Percentiles rank a stretch among this genome's conserved stretches.
These are phyloP conservation scores for Cotesia typhae DNA, from an alignment of 1,140 invertebrate species.

Conservation along the genomic window DNA sequence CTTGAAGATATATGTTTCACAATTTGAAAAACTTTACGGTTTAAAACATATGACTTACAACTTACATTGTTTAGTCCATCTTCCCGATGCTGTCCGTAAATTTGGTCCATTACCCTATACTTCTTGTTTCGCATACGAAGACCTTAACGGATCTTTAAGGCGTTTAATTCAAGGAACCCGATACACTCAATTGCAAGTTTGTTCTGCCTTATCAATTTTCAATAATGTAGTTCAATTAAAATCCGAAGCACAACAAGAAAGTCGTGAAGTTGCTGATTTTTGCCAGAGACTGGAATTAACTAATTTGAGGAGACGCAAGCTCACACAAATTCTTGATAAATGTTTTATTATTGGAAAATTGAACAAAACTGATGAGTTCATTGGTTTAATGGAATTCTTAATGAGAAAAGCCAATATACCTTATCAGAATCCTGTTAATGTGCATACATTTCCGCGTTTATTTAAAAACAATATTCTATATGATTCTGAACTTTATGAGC, in stretches of 20 bases:
- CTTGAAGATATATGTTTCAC: conserved; percentile 3
- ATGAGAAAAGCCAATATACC: neutral
- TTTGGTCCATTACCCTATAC: neutral
- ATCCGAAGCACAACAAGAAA: neutral
- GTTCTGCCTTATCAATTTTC: conserved; percentile 11
- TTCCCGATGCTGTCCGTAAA: neutral
- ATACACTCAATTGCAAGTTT: conserved; percentile 32
- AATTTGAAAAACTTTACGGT: conserved; percentile 5
- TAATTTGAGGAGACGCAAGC: neutral
- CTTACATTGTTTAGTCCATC: conserved; percentile 4
- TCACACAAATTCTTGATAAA: no score
- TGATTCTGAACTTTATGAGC: neutral
- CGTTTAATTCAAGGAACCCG: conserved; percentile 38
- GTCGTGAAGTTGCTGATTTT: neutral
- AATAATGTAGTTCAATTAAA: neutral
- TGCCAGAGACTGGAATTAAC: neutral
- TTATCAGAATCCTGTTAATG: neutral
- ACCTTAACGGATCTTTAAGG: conserved; percentile 38
- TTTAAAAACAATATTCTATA: neutral
- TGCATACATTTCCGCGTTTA: neutral
- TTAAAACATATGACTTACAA: conserved; percentile 1
- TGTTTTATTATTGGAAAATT: no score
- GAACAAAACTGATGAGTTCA: no score
- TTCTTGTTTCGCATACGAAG: conserved; percentile 39
- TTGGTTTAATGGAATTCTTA: neutral